These are phyloP conservation scores for Galeopsomyia nigrocyanea DNA, from an alignment of 2,888 invertebrate species.

Conservation along the genomic window DNA sequence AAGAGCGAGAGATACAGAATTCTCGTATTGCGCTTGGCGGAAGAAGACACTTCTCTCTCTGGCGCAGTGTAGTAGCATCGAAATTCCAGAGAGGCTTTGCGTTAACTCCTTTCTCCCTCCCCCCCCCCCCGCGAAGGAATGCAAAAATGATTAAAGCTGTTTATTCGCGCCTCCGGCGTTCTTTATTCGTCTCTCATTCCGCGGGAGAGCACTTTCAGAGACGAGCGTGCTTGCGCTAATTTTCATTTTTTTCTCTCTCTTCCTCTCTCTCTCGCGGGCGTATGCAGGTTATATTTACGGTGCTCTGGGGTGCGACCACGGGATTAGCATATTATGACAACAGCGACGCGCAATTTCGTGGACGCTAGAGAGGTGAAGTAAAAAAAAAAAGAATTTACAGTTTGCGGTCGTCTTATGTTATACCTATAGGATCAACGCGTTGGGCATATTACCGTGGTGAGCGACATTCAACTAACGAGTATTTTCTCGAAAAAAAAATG, in stretches of 20 bases:
- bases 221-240: constrained; percentile 39
- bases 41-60: too few relatives aligned
- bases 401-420: neutral
- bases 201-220: constrained; percentile 39
- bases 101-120: neutral
- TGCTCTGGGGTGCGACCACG: constrained; percentile 33
- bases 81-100: too few relatives aligned
- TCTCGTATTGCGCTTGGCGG: too few relatives aligned
- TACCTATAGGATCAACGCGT: neutral
- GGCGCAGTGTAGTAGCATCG: too few relatives aligned
- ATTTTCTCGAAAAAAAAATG: too few relatives aligned
- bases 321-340: constrained; percentile 50
- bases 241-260: constrained; percentile 50
- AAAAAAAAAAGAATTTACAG: constrained; percentile 10
- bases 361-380: neutral
- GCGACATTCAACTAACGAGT: too few relatives aligned
- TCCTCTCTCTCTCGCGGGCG: constrained; percentile 31
- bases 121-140: constrained; percentile 3
- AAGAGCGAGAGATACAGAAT: too few relatives aligned
- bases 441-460: too few relatives aligned
- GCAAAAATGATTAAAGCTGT: constrained; percentile 42
- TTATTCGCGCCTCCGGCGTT: constrained; percentile 22
- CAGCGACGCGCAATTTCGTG: constrained; percentile 37
- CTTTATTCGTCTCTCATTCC: neutral
- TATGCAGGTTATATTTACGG: constrained; percentile 46